Evolutionary conservation across 1,140 invertebrate species (phyloP).

Genomic region (Fopius arisanus): DNA sequence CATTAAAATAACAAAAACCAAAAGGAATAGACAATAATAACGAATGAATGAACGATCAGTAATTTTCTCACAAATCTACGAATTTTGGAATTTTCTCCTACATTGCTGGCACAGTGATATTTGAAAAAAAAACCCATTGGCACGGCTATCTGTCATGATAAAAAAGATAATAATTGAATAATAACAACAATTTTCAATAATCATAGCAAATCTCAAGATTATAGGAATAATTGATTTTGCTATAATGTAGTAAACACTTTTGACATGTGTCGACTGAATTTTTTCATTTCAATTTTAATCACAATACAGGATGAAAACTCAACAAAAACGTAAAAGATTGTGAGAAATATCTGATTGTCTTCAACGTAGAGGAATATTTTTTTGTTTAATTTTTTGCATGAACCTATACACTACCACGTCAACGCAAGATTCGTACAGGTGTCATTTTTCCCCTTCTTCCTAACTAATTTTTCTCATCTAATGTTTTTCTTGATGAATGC

Average conservation of each 20-base stretch:
- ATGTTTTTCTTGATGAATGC: not conserved
- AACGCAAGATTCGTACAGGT: slow-evolving; percentile 39
- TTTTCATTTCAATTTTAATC: not conserved
- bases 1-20: slow-evolving; percentile 56
- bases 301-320: not conserved
- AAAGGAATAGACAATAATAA: slow-evolving; percentile 42
- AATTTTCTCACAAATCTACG: slow-evolving; percentile 7
- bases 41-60: slow-evolving; percentile 32
- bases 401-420: slow-evolving; percentile 39
- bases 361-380: slow-evolving; percentile 36
- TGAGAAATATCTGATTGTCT: not conserved
- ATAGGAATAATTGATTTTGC: not conserved
- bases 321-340: not conserved
- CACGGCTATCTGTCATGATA: not conserved
- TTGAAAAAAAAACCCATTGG: not conserved
- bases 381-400: slow-evolving; percentile 34
- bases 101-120: not conserved
- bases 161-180: slow-evolving; percentile 20
- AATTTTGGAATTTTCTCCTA: not conserved
- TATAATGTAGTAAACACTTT: not conserved
- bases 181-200: slow-evolving; percentile 19
- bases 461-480: slow-evolving; percentile 5
- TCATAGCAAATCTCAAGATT: slow-evolving; percentile 22
- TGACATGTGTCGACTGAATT: not conserved
- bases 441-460: not conserved